Base-by-base conservation (phyloP, 2,888 invertebrate genomes). In the Drosophila paranaensis region DNA sequence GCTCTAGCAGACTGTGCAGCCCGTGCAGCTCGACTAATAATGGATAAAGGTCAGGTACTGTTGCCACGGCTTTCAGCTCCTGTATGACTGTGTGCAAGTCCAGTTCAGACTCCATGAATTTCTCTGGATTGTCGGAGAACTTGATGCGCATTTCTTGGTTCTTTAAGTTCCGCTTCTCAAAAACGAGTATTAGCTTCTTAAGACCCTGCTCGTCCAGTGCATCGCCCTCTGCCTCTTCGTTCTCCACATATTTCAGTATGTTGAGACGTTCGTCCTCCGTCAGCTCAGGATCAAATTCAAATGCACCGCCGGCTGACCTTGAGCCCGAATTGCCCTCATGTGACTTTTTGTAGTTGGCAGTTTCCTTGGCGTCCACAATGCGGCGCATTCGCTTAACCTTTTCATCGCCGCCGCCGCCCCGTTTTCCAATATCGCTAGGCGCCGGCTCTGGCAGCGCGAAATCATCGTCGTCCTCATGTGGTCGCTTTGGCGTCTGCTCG, bases 131-230 rank as follows among this genome's bases (percentile, higher is more conserved):
- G 91, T 99, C 99, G 0, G 98, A 97, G 93, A 98, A 99, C 93
- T 99, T 99, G 14, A 99, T 99, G 76, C 99, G 95, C 97, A 99
- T 97, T 93, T 99, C 99, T 91, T 99, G 97, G 92, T 99, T 99
- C 90, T 96, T 97, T 10, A 98, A 94, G 55, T 97, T 96, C 90
- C 97, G 95, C 92, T 99, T 99, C 91, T 99, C 99, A 94, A 99
- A 98, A 73, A 97, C 95, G 14, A 98, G 94, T 27, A 99, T 95
- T 91, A 99, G 95, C 90, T 97, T 96, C 90, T 98, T 98, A 10
- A 99, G 94, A 13, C 96, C 95, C 33, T 95, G 94, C 80, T 98
- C 98, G 94, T 99, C 98, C 51, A 99, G 93, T 0, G 96, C 94
- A 91, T 98, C 98, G n/a, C 96, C 96, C 93, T 97, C 96, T 9